Conservation (phyloP, 1,140 invertebrate genomes). For the Cherax quadricarinatus region DNA sequence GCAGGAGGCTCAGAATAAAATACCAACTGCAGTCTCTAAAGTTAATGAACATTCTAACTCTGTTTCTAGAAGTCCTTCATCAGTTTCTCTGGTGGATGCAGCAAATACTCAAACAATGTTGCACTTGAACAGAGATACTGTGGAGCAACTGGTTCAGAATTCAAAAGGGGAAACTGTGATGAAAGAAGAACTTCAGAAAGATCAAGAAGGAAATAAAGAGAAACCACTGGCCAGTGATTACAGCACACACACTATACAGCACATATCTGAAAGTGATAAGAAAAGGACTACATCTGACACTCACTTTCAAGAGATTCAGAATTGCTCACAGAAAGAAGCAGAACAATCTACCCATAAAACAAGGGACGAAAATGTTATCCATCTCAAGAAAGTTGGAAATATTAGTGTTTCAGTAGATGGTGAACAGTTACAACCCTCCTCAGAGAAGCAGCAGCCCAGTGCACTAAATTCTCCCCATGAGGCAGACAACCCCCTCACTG, state of each 20-base stretch:
- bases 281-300: background rate
- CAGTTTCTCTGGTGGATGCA: background rate
- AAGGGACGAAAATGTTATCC: background rate
- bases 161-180: background rate
- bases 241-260: background rate
- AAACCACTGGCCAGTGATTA: background rate
- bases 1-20: background rate
- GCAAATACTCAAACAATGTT: constrained; percentile 1
- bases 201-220: background rate
- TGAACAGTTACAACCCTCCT: background rate
- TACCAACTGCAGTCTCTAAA: background rate
- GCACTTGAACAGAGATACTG: background rate
- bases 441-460: background rate
- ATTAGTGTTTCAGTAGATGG: background rate
- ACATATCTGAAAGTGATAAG: background rate
- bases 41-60: background rate
- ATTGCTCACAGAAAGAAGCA: background rate
- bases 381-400: background rate
- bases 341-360: background rate
- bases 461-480: background rate
- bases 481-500: background rate
- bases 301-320: background rate
- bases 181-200: background rate
- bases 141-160: background rate
- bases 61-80: background rate